phyloP scores from a whole-genome alignment of 2,113 vertebrate genomes.

The Aramus guarauna region DNA sequence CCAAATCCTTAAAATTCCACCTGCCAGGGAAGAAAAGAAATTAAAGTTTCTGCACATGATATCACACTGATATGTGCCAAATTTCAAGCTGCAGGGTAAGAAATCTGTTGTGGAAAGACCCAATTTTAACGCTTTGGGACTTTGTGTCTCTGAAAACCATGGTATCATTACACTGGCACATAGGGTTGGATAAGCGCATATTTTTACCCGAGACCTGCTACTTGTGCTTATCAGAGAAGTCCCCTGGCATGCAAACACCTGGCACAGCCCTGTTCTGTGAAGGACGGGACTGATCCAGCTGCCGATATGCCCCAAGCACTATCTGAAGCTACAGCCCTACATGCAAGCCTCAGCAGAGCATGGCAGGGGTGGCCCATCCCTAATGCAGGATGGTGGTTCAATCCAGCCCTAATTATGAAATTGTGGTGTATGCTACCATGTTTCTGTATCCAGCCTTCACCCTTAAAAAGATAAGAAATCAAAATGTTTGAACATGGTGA shows the following conservation, averaged over 20 bases:
- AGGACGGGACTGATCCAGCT: background rate
- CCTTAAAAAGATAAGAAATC: slow-evolving; percentile 23
- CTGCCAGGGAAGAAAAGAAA: background rate
- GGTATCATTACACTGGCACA: background rate
- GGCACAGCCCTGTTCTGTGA: background rate
- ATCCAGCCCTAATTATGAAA: background rate
- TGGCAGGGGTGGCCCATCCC: background rate
- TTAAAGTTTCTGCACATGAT: background rate
- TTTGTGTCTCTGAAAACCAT: background rate
- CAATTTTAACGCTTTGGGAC: background rate
- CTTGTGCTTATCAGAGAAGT: background rate
- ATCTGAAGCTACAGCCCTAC: background rate
- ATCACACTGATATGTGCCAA: background rate
- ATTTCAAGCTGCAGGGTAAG: background rate
- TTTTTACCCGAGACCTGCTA: background rate
- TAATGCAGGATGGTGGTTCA: background rate
- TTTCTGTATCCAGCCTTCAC: background rate
- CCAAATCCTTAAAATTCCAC: background rate
- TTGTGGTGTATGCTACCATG: background rate
- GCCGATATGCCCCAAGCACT: background rate
- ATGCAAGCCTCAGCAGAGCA: background rate
- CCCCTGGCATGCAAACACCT: background rate
- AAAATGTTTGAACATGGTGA: background rate
- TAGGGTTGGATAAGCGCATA: background rate
- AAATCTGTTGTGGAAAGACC: background rate